These are phyloP conservation scores for Sterrhoptilus dennistouni DNA, from an alignment of 2,113 vertebrate species.

Conservation along the genomic window DNA sequence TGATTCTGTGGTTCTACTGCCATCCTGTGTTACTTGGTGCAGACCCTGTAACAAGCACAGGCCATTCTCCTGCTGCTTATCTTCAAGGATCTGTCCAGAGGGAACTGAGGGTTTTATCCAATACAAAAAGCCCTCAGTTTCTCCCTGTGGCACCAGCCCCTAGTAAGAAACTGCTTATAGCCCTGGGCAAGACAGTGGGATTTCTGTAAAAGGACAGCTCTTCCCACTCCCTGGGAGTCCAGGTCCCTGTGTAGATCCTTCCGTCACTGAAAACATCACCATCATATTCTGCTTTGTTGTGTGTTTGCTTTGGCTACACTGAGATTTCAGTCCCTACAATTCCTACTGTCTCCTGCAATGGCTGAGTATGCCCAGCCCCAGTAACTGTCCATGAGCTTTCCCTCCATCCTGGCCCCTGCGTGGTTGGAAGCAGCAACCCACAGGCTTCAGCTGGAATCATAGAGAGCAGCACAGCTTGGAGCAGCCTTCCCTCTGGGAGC, in stretches of 20 bases:
- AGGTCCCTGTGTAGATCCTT: neutral
- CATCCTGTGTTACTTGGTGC: neutral
- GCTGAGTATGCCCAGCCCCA: neutral
- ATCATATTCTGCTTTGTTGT: neutral
- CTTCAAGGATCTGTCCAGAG: neutral
- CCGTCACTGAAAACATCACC: neutral
- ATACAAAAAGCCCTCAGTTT: neutral
- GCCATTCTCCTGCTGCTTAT: neutral
- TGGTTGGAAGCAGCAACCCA: neutral
- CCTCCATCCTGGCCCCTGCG: neutral
- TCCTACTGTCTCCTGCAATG: neutral
- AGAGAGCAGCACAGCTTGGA: neutral
- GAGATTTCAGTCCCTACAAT: neutral
- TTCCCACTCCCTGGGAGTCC: neutral
- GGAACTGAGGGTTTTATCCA: neutral
- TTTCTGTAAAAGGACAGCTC: neutral
- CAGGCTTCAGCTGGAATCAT: neutral
- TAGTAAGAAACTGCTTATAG: neutral
- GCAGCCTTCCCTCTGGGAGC: neutral
- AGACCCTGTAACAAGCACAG: neutral
- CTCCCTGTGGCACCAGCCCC: neutral
- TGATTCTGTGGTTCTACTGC: neutral
- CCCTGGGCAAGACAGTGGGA: neutral
- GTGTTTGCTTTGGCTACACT: neutral
- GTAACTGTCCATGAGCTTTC: neutral